Evolutionary conservation across 2,797 vertebrate species (phyloP).

Genomic region (Pristis pectinata): DNA sequence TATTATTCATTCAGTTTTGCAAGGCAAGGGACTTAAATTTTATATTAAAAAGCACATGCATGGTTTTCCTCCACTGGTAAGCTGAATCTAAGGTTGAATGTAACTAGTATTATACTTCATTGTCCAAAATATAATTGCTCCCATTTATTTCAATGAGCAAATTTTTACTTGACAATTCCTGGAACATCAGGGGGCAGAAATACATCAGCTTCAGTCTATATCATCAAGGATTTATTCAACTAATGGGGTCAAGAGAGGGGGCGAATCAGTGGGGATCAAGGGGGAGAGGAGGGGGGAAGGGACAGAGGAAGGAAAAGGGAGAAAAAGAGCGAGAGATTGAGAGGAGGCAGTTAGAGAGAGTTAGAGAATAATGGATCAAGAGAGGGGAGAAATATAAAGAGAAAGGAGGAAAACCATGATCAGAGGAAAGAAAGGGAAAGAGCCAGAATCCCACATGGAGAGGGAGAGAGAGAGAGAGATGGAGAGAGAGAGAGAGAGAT

Average conservation of each 20-base stretch:
- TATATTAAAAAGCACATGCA: neutral
- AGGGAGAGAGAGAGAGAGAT: too few relatives aligned
- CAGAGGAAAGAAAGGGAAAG: neutral
- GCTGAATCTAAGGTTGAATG: neutral
- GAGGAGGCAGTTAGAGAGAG: neutral
- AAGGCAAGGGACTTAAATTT: neutral
- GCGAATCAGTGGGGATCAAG: neutral
- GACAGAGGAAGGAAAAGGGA: neutral
- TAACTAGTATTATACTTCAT: neutral
- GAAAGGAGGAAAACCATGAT: too few relatives aligned
- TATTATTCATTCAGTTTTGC: neutral
- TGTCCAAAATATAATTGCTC: constrained; percentile 20
- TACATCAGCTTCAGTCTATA: neutral
- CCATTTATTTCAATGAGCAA: constrained; percentile 12
- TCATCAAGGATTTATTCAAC: neutral
- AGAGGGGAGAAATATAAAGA: neutral
- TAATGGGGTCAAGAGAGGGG: neutral
- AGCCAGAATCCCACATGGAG: neutral
- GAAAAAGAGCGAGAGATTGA: neutral
- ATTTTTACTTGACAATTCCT: constrained; percentile 6
- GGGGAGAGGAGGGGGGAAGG: neutral
- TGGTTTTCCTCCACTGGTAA: neutral
- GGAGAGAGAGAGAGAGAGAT: neutral
- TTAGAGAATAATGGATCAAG: neutral
- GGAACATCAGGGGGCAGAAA: neutral